Percentiles rank a stretch among this genome's conserved stretches.
Evolutionary conservation across 2,888 invertebrate genomes (phyloP).

Genomic region (Noctua pronuba): DNA sequence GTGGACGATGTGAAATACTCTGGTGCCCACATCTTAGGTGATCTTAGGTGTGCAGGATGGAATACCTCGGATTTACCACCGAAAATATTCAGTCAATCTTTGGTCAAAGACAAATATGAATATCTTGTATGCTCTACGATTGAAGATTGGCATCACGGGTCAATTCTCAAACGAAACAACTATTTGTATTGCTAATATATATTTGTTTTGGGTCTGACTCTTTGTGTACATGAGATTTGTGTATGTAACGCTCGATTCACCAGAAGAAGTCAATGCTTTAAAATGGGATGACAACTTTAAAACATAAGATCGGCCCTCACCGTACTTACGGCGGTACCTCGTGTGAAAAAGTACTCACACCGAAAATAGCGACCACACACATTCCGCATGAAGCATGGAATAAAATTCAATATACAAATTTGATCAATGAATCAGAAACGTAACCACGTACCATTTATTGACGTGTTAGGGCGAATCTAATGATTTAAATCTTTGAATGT

Average conservation of each 20-base stretch:
- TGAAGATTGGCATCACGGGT: background rate
- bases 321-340: too few species aligned
- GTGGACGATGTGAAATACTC: background rate
- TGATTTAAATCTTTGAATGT: too few species aligned
- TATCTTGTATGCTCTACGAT: background rate
- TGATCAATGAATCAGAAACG: too few species aligned
- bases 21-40: background rate
- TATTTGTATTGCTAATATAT: background rate
- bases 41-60: background rate
- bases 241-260: background rate
- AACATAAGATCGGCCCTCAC: background rate
- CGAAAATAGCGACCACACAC: too few species aligned
- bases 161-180: background rate
- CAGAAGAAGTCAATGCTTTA: background rate
- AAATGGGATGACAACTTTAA: background rate
- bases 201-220: background rate
- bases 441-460: too few species aligned
- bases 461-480: too few species aligned
- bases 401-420: too few species aligned
- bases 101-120: background rate
- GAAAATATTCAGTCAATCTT: background rate
- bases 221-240: background rate
- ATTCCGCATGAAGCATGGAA: too few species aligned
- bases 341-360: too few species aligned
- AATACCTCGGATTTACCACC: background rate